Percentiles rank a stretch among this genome's conserved stretches.
phyloP scores from a whole-genome alignment of 2,113 vertebrate species.

The Cyanoliseus patagonus region DNA sequence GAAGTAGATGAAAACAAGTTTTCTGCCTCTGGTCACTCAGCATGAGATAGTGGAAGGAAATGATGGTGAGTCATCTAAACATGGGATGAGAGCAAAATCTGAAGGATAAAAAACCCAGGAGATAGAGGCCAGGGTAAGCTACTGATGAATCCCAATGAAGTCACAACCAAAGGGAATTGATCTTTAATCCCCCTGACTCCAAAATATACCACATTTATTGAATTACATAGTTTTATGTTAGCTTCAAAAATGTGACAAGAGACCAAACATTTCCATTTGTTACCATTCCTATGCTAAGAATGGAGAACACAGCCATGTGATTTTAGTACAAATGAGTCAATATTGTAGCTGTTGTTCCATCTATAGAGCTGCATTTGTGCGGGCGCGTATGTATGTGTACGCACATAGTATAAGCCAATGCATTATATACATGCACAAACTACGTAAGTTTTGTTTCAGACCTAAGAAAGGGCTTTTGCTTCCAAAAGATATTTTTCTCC shows the following conservation, averaged over 20 bases:
- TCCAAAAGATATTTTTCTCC: background rate
- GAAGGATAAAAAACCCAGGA: constrained; percentile 12
- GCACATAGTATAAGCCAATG: rapidly evolving
- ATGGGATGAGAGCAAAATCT: background rate
- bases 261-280: background rate
- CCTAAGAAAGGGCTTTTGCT: background rate
- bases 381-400: rapidly evolving
- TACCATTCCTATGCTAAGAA: background rate
- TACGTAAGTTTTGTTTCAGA: background rate
- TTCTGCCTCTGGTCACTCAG: background rate
- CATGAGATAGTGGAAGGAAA: background rate
- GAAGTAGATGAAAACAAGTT: background rate
- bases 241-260: background rate
- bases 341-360: background rate
- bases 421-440: background rate
- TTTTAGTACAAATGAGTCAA: background rate
- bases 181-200: background rate
- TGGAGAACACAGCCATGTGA: background rate
- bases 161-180: background rate
- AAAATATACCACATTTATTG: background rate
- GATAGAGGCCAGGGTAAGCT: background rate
- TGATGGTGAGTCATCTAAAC: background rate
- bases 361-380: background rate
- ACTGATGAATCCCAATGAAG: background rate
- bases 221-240: background rate